Conservation (phyloP, 2,888 invertebrate genomes). For the Sialis lutaria region DNA sequence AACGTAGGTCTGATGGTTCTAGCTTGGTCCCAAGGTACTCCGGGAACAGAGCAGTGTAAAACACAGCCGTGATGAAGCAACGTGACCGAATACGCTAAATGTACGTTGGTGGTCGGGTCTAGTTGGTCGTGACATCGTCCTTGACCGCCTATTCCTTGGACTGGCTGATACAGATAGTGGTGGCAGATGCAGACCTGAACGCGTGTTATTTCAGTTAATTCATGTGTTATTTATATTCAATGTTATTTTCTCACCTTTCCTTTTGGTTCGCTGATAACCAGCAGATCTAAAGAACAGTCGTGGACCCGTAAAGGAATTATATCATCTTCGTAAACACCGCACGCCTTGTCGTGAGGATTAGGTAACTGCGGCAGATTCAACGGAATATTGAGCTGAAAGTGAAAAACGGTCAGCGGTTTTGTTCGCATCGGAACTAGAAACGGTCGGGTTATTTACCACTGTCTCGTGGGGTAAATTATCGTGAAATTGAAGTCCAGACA, state of each 20-base stretch:
- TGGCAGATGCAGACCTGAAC: slow-evolving; percentile 65
- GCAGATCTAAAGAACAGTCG: slow-evolving; percentile 64
- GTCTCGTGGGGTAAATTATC: slow-evolving; percentile 75
- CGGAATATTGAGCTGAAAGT: slow-evolving; percentile 61
- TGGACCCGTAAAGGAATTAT: slow-evolving; percentile 63
- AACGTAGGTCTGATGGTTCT: slow-evolving; percentile 62
- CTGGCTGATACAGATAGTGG: slow-evolving; percentile 65
- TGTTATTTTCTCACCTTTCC: slow-evolving; percentile 31
- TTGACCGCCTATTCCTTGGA: slow-evolving; percentile 20
- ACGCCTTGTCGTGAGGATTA: slow-evolving; percentile 32
- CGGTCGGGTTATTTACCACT: slow-evolving; percentile 39
- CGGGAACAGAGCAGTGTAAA: slow-evolving; percentile 65
- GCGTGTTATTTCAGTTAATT: too few relatives aligned
- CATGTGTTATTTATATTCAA: too few relatives aligned
- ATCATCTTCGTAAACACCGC: slow-evolving; percentile 64
- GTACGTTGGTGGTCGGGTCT: slow-evolving; percentile 32
- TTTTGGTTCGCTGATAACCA: slow-evolving; percentile 54
- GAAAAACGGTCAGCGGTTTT: background rate
- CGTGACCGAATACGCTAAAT: slow-evolving; percentile 74
- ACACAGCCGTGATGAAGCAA: slow-evolving; percentile 69
- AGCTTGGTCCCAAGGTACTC: slow-evolving; percentile 62
- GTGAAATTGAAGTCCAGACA: slow-evolving; percentile 75
- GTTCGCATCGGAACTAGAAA: too few relatives aligned
- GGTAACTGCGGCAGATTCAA: slow-evolving; percentile 58
- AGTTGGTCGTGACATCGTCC: slow-evolving; percentile 23